phyloP scores from a whole-genome alignment of 2,113 vertebrate species.

The Pomatorhinus ruficollis region DNA sequence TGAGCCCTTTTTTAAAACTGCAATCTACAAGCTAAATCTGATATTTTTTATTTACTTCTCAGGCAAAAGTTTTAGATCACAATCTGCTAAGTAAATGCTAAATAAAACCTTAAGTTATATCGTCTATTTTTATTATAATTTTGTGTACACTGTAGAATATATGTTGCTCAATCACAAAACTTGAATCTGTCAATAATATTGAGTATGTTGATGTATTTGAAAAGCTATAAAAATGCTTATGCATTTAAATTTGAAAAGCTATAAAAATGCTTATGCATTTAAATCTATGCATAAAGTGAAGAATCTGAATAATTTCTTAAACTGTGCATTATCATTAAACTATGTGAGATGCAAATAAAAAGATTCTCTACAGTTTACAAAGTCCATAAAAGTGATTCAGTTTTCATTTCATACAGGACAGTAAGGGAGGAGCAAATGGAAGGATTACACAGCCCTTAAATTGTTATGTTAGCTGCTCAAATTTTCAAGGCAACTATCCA shows the following conservation, averaged over 20 bases:
- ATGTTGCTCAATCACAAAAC: neutral
- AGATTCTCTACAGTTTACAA: neutral
- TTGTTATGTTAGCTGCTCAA: neutral
- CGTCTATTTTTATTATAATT: neutral
- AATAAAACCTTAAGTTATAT: neutral
- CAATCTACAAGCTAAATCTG: neutral
- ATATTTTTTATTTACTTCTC: neutral
- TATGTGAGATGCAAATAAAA: neutral
- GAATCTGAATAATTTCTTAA: neutral
- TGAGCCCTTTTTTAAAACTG: neutral
- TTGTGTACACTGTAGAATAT: neutral
- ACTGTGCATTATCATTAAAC: neutral
- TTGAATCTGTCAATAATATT: neutral
- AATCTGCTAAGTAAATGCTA: neutral
- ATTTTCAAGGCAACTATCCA: conserved; percentile 14
- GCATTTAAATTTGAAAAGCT: neutral
- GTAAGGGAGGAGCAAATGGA: neutral
- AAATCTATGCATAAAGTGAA: neutral
- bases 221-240: neutral
- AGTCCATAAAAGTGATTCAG: neutral
- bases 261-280: neutral
- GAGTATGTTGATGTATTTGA: neutral
- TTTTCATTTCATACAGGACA: neutral
- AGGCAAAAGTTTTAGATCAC: neutral
- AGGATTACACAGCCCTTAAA: neutral